Conservation (phyloP, 2,113 vertebrate species). For the Pachycephala philippinensis region DNA sequence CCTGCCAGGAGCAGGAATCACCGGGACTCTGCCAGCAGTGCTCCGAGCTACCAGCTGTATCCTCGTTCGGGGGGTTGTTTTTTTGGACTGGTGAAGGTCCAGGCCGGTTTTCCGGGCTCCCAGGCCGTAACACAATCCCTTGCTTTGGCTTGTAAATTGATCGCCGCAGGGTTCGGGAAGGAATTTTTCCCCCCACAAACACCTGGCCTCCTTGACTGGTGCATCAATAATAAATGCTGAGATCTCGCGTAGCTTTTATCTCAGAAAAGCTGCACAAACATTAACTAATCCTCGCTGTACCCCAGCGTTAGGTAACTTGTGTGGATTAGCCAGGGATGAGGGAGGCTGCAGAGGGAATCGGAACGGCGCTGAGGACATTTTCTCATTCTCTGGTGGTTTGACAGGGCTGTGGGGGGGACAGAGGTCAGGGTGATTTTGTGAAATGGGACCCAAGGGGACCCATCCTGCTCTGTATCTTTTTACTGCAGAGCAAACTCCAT, state of each 20-base stretch:
- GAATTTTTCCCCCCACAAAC: neutral
- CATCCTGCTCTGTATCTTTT: neutral
- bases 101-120: neutral
- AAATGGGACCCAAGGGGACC: neutral
- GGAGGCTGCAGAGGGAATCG: neutral
- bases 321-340: neutral
- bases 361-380: neutral
- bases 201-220: neutral
- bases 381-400: neutral
- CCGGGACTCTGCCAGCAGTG: neutral
- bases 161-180: constrained; percentile 28
- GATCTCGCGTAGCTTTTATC: constrained; percentile 14
- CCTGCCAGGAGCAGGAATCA: neutral
- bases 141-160: constrained; percentile 48
- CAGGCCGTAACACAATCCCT: constrained; percentile 29
- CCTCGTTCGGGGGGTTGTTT: neutral
- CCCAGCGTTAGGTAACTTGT: neutral
- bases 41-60: neutral
- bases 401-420: neutral
- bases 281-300: constrained; percentile 2
- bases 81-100: neutral
- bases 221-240: constrained; percentile 47
- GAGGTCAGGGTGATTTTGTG: neutral
- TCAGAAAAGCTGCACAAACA: neutral
- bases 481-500: neutral